Conservation (phyloP, 2,888 invertebrate species). For the Margaritifera margaritifera region DNA sequence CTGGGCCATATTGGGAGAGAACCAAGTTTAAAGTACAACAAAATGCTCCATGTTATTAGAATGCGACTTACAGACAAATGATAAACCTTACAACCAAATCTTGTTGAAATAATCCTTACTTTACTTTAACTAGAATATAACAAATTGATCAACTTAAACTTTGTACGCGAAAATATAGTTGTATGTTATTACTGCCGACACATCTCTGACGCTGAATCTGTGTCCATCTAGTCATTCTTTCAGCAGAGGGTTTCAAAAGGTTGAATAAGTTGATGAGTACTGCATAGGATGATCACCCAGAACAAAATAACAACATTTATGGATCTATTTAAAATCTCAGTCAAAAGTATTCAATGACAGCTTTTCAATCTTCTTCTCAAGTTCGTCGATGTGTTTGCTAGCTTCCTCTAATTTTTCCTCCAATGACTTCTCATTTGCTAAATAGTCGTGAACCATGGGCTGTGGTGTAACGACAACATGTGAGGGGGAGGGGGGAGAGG, state of each 20-base stretch:
- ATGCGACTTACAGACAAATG: slow-evolving; percentile 18
- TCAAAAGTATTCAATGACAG: slow-evolving; percentile 6
- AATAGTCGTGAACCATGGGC: neutral
- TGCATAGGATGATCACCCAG: slow-evolving; percentile 9
- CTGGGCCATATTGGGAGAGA: slow-evolving; percentile 13
- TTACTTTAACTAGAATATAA: slow-evolving; percentile 10
- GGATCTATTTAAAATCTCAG: slow-evolving; percentile 6
- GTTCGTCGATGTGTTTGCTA: slow-evolving; percentile 5
- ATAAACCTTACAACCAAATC: slow-evolving; percentile 19
- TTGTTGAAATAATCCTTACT: slow-evolving; percentile 9
- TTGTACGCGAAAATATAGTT: slow-evolving; percentile 6
- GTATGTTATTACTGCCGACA: slow-evolving; percentile 6
- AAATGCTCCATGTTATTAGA: slow-evolving; percentile 22
- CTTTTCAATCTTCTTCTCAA: slow-evolving; percentile 5
- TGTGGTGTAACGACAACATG: slow-evolving; percentile 4
- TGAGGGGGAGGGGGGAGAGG: no score
- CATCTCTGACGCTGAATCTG: slow-evolving; percentile 6
- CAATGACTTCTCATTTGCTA: neutral
- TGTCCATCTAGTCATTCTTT: slow-evolving; percentile 12
- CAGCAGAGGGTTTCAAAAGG: slow-evolving; percentile 3
- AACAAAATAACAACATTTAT: slow-evolving; percentile 4
- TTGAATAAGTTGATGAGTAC: slow-evolving; percentile 10
- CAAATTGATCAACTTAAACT: slow-evolving; percentile 11
- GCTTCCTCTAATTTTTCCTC: slow-evolving; percentile 3
- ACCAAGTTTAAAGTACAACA: slow-evolving; percentile 15